phyloP scores from a whole-genome alignment of 2,888 invertebrate genomes.

The Hirtodrosophila duncani region DNA sequence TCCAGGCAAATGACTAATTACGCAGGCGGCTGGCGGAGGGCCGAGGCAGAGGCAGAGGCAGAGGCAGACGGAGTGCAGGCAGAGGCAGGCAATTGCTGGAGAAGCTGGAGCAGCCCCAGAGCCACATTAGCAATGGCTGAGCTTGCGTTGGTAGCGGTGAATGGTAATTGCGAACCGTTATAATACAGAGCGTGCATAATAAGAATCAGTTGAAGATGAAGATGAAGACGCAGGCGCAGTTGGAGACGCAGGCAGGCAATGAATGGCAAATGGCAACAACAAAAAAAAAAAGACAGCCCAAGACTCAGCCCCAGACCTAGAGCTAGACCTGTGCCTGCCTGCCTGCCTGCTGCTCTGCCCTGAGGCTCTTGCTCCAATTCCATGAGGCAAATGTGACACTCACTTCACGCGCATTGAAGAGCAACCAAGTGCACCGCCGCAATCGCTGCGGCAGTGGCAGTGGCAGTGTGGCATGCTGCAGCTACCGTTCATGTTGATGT shows the following conservation, averaged over 20 bases:
- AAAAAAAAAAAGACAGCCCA: background rate
- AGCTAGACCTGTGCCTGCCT: no score
- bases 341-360: no score
- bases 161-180: slow-evolving; percentile 71
- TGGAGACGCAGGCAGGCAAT: slow-evolving; percentile 16
- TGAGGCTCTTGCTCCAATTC: slow-evolving; percentile 64
- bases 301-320: no score
- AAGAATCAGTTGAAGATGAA: slow-evolving; percentile 45
- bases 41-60: slow-evolving; percentile 6
- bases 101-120: no score
- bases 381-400: slow-evolving; percentile 64
- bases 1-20: slow-evolving; percentile 66
- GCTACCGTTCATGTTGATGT: no score
- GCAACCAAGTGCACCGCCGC: slow-evolving; percentile 3
- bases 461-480: no score
- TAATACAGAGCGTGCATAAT: slow-evolving; percentile 68
- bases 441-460: background rate
- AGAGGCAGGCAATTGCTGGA: slow-evolving; percentile 9
- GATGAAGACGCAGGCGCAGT: background rate
- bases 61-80: background rate
- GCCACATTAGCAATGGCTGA: slow-evolving; percentile 60
- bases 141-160: slow-evolving; percentile 63
- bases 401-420: slow-evolving; percentile 27
- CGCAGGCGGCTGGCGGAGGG: slow-evolving; percentile 22
- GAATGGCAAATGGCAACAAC: slow-evolving; percentile 21